Evolutionary conservation across 2,888 invertebrate species (phyloP), one percentile per base, ranked within the genome.

Genomic region (Nymphalis urticae): DNA sequence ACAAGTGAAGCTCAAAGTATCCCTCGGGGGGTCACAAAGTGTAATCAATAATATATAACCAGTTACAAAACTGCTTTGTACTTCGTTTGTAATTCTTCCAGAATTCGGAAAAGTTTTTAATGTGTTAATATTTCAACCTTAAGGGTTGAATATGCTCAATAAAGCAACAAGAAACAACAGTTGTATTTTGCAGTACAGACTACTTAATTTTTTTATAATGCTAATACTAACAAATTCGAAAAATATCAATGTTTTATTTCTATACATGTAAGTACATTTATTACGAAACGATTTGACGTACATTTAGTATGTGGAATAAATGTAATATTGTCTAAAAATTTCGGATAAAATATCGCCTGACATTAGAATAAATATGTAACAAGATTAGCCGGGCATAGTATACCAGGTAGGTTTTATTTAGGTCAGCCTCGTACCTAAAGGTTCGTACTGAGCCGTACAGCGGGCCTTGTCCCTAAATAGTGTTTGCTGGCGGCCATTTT

Each of bases 401-500:
- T 21, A 17, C 61, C 56, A 69, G 65, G 56, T 68, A 62, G 60
- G 51, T 64, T 62, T 62, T 66, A 66, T 60, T 59, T 59, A 68
- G 70, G 66, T 72, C 68, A 71, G 63, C 51, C 60, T 47, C 24
- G 36, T 50, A 58, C 58, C 36, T 58, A 58, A 58, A 36, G 58
- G 58, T 42, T 36, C 19, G 58, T 58, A 58, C 36, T 19, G 62
- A 27, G 54, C 19, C 32, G 61, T 47, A 56, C 56, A 58, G 56
- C 56, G 47, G n/a, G 64, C 69, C 66, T 73, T 71, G 69, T 73
- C 53, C 60, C 48, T 60, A 65, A 62, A 67, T 61, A 69, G 60
- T 51, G 53, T 60, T 50, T 48, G 68, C 68, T 58, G 47, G 58
- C 58, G 63, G 68, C 63, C 59, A 59, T 68, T 60, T 50, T 64